A percentile compares a stretch with the other conserved stretches of the same genome.
Evolutionary conservation across 1,140 invertebrate species (phyloP).

Genomic region (Listronotus bonariensis): DNA sequence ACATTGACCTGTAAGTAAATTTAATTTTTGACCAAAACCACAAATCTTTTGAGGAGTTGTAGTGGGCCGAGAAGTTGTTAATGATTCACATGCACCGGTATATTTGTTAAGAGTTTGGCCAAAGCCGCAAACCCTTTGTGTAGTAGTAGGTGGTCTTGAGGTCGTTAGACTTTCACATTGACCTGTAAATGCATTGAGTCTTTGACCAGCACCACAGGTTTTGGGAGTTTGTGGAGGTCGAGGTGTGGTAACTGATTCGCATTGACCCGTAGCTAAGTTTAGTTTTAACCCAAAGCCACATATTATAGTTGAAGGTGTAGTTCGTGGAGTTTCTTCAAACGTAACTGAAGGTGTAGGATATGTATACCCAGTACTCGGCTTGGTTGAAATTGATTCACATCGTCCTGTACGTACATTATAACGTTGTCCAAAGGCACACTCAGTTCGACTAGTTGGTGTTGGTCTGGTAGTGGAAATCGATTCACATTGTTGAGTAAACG

Average conservation of each 20-base stretch:
- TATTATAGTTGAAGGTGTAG: background rate
- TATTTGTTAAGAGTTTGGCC: background rate
- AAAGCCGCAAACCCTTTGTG: background rate
- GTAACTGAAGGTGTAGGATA: conserved; percentile 22
- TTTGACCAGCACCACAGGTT: background rate
- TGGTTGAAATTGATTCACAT: conserved; percentile 8
- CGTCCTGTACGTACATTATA: conserved; percentile 13
- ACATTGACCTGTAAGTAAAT: background rate
- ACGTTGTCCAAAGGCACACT: conserved; percentile 10
- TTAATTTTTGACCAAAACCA: too few species aligned
- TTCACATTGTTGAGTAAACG: background rate
- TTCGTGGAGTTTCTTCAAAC: conserved; percentile 2
- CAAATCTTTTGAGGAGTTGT: background rate
- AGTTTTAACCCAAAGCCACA: conserved; percentile 3
- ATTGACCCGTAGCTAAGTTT: conserved; percentile 8
- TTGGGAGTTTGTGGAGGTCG: background rate
- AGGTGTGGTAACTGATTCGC: conserved; percentile 12
- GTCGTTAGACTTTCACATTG: conserved; percentile 10
- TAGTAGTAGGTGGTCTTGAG: conserved; percentile 6
- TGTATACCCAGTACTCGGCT: conserved; percentile 14
- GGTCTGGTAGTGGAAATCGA: background rate
- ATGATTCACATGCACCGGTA: conserved; percentile 9
- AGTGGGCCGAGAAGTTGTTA: conserved; percentile 14
- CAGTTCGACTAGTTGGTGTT: background rate
- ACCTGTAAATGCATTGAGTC: background rate